Evolutionary conservation across 2,888 invertebrate species (phyloP).

Genomic region (Mesoligia furuncula): DNA sequence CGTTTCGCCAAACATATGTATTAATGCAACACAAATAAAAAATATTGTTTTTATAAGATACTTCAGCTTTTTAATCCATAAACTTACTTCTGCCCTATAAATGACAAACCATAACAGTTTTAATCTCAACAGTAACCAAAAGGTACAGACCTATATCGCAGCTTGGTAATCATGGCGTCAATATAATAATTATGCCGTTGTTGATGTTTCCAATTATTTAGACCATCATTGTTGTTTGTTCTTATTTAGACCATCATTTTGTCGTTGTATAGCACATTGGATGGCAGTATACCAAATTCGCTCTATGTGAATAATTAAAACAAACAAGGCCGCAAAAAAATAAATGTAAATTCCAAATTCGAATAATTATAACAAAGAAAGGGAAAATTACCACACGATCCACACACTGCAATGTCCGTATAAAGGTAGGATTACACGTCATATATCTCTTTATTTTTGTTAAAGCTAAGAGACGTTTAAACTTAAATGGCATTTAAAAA

Average conservation of each 20-base stretch:
- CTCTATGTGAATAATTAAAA: too few species aligned
- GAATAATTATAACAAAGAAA: not conserved
- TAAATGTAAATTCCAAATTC: not conserved
- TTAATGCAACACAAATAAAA: constrained; percentile 55
- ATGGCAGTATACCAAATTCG: not conserved
- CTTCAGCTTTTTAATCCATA: constrained; percentile 19
- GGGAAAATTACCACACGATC: not conserved
- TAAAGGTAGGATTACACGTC: not conserved
- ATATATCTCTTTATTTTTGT: not conserved
- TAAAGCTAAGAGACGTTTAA: not conserved
- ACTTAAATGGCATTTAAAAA: too few species aligned
- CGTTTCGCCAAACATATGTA: constrained; percentile 70
- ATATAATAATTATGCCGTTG: not conserved
- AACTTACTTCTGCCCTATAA: not conserved
- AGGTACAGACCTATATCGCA: too few species aligned
- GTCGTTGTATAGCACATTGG: too few species aligned
- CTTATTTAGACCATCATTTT: not conserved
- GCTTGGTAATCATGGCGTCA: too few species aligned
- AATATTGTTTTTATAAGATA: constrained; percentile 43
- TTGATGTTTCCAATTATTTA: not conserved
- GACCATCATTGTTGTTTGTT: not conserved
- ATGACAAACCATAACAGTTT: not conserved
- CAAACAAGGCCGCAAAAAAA: too few species aligned
- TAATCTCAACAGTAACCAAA: not conserved
- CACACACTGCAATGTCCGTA: not conserved